phyloP scores from a whole-genome alignment of 1,140 invertebrate species.

The Watersipora subatra region DNA sequence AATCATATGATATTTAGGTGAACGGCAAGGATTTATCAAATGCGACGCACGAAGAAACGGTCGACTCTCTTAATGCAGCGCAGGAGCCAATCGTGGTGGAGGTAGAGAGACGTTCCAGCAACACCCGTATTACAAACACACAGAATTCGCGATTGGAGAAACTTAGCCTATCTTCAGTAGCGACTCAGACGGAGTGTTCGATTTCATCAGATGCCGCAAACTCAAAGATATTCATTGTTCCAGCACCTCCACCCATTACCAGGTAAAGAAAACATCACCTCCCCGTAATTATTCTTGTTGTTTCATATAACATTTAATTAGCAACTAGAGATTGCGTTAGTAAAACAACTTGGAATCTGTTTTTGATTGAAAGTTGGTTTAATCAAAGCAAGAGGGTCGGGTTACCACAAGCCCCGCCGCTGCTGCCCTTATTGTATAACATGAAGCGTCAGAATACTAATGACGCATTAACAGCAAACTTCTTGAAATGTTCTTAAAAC shows the following conservation, averaged over 20 bases:
- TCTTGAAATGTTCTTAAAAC: too few species aligned
- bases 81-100: slow-evolving; percentile 59
- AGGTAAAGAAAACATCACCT: slow-evolving; percentile 7
- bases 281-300: too few species aligned
- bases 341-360: too few species aligned
- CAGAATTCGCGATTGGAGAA: neutral
- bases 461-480: too few species aligned
- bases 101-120: slow-evolving; percentile 46
- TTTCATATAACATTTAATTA: too few species aligned
- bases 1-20: too few species aligned
- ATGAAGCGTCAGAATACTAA: too few species aligned
- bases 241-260: slow-evolving; percentile 12
- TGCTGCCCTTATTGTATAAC: too few species aligned
- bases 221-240: neutral
- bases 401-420: too few species aligned
- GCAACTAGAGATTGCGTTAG: too few species aligned
- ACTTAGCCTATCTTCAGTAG: neutral
- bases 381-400: too few species aligned
- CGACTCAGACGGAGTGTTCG: neutral
- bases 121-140: neutral
- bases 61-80: slow-evolving; percentile 54
- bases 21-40: slow-evolving; percentile 57
- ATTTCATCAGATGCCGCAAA: slow-evolving; percentile 5
- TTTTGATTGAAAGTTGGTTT: too few species aligned
- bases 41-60: slow-evolving; percentile 54